These are phyloP conservation scores for Leucophenga montana DNA, from an alignment of 2,888 invertebrate genomes.

Conservation along the genomic window DNA sequence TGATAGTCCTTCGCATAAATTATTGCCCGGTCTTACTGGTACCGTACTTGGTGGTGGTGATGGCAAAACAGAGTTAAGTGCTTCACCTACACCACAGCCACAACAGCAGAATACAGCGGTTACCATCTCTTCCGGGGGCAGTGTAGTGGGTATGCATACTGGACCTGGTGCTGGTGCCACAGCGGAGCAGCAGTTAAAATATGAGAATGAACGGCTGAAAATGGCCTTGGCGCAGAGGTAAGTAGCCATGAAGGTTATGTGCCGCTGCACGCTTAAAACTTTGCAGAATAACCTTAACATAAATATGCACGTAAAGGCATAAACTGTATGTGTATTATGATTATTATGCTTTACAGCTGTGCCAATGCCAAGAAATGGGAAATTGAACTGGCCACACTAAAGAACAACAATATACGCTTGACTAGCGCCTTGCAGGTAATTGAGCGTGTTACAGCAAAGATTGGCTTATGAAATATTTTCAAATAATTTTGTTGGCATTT, in stretches of 20 bases:
- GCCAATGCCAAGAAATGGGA: conserved; percentile 99
- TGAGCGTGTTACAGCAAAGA: conserved; percentile 26
- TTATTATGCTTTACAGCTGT: conserved; percentile 78
- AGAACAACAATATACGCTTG: conserved; percentile 95
- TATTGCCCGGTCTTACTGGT: conserved; percentile 53
- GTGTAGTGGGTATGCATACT: conserved; percentile 65
- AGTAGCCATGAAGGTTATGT: conserved; percentile 35
- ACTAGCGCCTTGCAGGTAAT: conserved; percentile 90
- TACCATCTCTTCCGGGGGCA: conserved; percentile 61
- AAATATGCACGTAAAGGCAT: no score
- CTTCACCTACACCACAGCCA: conserved; percentile 68
- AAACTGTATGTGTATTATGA: neutral
- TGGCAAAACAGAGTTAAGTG: conserved; percentile 53
- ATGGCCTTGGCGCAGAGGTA: conserved; percentile 95
- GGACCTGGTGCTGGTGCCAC: conserved; percentile 63
- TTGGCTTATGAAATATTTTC: neutral
- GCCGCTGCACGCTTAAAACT: no score
- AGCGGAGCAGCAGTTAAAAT: conserved; percentile 89
- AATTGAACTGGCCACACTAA: conserved; percentile 94
- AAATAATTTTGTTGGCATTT: neutral
- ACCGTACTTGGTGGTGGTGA: conserved; percentile 36
- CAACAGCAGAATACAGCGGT: conserved; percentile 38
- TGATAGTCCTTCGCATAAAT: conserved; percentile 73
- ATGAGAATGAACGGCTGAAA: conserved; percentile 97
- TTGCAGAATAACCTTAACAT: neutral